Conservation (phyloP, 2,113 vertebrate species). For the Alethe diademata region DNA sequence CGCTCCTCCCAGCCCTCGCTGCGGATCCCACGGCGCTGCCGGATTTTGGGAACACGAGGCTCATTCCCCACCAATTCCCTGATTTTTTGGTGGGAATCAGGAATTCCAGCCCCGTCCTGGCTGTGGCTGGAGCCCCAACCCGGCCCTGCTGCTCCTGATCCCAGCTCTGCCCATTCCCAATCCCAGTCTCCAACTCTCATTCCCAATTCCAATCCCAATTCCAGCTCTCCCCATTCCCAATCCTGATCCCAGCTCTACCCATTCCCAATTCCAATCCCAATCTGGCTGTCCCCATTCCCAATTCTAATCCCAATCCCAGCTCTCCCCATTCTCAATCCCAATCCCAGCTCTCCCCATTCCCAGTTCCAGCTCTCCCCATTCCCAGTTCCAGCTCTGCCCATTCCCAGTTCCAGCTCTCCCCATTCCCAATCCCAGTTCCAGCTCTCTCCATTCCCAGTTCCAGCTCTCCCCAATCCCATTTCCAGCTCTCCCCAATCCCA, state of each 20-base stretch:
- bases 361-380: neutral
- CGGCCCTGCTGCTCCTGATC: neutral
- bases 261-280: neutral
- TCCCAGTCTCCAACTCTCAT: neutral
- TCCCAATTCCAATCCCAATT: neutral
- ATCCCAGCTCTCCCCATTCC: too few relatives aligned
- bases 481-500: neutral
- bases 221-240: neutral
- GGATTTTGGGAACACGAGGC: accelerated
- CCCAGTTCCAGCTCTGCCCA: accelerated
- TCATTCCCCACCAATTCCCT: neutral
- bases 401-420: too few relatives aligned
- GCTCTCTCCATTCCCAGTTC: neutral
- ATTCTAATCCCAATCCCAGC: neutral
- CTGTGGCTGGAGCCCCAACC: neutral
- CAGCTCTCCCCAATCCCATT: neutral
- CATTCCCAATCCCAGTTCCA: neutral
- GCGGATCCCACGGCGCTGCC: accelerated
- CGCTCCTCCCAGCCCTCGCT: neutral
- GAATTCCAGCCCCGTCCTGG: neutral
- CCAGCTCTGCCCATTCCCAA: neutral
- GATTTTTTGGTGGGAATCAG: neutral
- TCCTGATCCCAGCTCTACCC: neutral
- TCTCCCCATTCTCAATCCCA: neutral
- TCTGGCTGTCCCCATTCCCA: too few relatives aligned